phyloP scores from a whole-genome alignment of 2,888 invertebrate genomes.

The Cheilosia urbana region DNA sequence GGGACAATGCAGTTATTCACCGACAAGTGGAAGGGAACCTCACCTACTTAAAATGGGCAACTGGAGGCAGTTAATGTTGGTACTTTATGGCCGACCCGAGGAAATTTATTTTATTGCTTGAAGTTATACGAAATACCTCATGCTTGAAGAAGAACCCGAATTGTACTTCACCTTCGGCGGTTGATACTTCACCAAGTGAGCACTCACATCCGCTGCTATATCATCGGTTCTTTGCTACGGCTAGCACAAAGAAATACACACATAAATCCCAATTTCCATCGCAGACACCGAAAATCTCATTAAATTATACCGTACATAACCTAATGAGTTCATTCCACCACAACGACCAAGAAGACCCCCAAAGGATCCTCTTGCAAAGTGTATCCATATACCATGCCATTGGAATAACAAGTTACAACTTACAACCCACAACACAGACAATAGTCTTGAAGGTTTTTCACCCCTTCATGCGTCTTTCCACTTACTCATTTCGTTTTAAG shows the following conservation, averaged over 20 bases:
- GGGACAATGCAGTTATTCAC: no score
- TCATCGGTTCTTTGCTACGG: no score
- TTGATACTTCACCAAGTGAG: no score
- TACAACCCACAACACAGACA: conserved; percentile 25
- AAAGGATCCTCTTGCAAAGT: conserved; percentile 23
- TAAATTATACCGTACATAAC: conserved; percentile 31
- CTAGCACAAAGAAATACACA: not conserved
- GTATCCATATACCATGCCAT: conserved; percentile 3
- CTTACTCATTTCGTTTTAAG: not conserved
- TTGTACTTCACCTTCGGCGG: no score
- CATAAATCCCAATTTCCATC: conserved; percentile 17
- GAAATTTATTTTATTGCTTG: no score
- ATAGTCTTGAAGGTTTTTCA: conserved; percentile 39
- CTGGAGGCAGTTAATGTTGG: no score
- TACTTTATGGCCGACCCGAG: no score
- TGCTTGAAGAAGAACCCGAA: no score
- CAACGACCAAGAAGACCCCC: not conserved
- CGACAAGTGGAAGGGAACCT: no score
- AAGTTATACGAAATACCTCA: no score
- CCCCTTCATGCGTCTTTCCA: conserved; percentile 11
- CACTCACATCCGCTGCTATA: no score
- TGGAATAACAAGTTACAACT: not conserved
- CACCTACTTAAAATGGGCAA: no score
- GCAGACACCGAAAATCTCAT: conserved; percentile 31
- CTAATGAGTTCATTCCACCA: conserved; percentile 42